Base-by-base conservation (phyloP, 2,888 invertebrate species). In the Metellina segmentata region DNA sequence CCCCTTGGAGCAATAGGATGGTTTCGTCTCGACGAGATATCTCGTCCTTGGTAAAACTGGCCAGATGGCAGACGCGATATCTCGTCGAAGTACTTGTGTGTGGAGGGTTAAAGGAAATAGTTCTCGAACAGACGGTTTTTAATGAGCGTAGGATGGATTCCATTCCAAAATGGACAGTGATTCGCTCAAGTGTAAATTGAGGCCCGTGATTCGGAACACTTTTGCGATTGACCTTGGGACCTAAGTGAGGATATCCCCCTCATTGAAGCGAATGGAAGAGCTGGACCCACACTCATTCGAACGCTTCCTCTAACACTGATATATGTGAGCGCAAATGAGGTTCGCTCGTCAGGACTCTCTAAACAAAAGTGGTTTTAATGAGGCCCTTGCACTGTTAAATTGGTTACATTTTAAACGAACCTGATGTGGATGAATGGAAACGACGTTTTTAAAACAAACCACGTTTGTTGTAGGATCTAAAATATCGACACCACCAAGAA, bases 231-330 rank as follows among this genome's bases (percentile, higher is more conserved):
- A 16, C 61, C 61, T 61, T 61, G 70, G 52, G 20, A 16, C 48
- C 13, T 16, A 53, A 71, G 81, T 81, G 81, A 81, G 89, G 81
- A 85, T 85, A 89, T 89, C 71, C 89, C 89, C 92, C 83, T 81
- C 75, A 61, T 85, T 77, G 70, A 52, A 82, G 53, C 16, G 78
- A 88, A 85, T 91, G 91, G 83, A 87, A 79, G 87, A 72, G 87
- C 79, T 90, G 82, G 90, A 72, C 69, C 90, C 90, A 75, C 69
- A 81, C 72, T 52, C 69, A 51, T 61, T 91, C 74, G 90, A 51
- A 48, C 19, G 34, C 71, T 86, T 86, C 86, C 86, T 86, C 71
- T 74, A 9, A 75, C 82, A 70, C 86, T 87, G 86, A 87, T 87
- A 61, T 61, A 61, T 8, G 61, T 11, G 61, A 61, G 61, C 61